Evolutionary conservation across 1,140 invertebrate genomes (phyloP).

Genomic region (Pteromalus puparum): DNA sequence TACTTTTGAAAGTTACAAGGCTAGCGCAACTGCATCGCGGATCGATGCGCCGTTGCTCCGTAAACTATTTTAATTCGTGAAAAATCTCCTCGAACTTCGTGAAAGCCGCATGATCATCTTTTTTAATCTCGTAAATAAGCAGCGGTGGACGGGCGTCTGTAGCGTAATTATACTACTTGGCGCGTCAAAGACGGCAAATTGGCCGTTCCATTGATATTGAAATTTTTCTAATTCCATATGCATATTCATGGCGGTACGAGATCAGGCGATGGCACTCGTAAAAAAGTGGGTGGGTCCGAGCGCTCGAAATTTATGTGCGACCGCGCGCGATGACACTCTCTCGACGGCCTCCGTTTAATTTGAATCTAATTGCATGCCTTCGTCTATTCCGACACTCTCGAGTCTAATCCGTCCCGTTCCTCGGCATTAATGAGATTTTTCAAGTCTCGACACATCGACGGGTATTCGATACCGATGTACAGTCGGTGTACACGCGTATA

Average conservation of each 20-base stretch:
- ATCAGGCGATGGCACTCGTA: background rate
- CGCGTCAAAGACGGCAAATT: background rate
- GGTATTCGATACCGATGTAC: no score
- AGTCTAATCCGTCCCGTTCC: background rate
- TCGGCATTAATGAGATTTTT: constrained; percentile 16
- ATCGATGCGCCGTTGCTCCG: background rate
- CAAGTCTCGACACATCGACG: no score
- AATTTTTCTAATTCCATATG: constrained; percentile 1
- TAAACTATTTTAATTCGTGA: background rate
- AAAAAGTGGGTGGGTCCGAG: background rate
- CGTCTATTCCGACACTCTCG: background rate
- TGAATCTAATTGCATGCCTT: constrained; percentile 24
- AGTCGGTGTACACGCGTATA: no score
- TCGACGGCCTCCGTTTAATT: background rate
- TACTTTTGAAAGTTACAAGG: constrained; percentile 9
- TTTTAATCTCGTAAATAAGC: background rate
- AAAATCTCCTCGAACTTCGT: background rate
- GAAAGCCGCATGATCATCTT: background rate
- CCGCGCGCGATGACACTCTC: no score
- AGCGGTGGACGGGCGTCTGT: no score
- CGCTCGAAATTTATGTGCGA: constrained; percentile 2
- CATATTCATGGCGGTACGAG: background rate
- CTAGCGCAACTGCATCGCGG: background rate
- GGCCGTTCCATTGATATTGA: background rate
- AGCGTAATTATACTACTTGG: background rate